A percentile compares a stretch with the other conserved stretches of the same genome.
These are phyloP conservation scores for Hermodice carunculata DNA, from an alignment of 2,888 invertebrate genomes.

Conservation along the genomic window DNA sequence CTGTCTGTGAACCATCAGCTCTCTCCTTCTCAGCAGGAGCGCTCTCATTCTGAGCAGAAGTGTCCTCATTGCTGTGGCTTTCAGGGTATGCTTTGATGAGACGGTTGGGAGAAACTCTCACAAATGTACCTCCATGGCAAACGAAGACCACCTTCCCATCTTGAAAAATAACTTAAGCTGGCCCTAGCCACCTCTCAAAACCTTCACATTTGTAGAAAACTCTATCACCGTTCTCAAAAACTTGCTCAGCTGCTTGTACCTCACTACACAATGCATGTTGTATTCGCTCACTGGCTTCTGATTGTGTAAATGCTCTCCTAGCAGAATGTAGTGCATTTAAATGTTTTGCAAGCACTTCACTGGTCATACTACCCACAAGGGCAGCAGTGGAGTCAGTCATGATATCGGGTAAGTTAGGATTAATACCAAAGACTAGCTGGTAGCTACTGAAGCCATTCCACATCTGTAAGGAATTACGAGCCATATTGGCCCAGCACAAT, in stretches of 20 bases:
- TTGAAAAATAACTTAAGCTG: conserved; percentile 48
- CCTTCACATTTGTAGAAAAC: conserved; percentile 44
- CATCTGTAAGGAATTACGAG: conserved; percentile 6
- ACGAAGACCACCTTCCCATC: conserved; percentile 47
- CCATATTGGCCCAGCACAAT: conserved; percentile 19
- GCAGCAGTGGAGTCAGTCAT: conserved; percentile 21
- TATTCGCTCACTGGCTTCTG: conserved; percentile 41
- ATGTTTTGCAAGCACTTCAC: conserved; percentile 30
- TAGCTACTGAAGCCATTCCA: conserved; percentile 21
- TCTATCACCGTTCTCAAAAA: conserved; percentile 38
- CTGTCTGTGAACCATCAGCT: background rate
- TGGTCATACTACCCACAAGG: conserved; percentile 5
- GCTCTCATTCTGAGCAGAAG: background rate
- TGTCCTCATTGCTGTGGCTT: background rate
- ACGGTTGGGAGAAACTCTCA: conserved; percentile 45
- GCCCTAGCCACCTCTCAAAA: conserved; percentile 35
- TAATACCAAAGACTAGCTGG: conserved; percentile 22
- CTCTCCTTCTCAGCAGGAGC: background rate
- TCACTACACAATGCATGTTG: conserved; percentile 36
- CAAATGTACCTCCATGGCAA: conserved; percentile 41
- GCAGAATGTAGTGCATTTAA: conserved; percentile 31
- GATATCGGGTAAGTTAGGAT: conserved; percentile 26
- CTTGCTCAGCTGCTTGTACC: conserved; percentile 39
- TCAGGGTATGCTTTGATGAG: conserved; percentile 15
- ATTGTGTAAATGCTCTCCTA: conserved; percentile 33